Evolutionary conservation across 2,113 vertebrate species (phyloP).

Genomic region (Litocranius walleri): DNA sequence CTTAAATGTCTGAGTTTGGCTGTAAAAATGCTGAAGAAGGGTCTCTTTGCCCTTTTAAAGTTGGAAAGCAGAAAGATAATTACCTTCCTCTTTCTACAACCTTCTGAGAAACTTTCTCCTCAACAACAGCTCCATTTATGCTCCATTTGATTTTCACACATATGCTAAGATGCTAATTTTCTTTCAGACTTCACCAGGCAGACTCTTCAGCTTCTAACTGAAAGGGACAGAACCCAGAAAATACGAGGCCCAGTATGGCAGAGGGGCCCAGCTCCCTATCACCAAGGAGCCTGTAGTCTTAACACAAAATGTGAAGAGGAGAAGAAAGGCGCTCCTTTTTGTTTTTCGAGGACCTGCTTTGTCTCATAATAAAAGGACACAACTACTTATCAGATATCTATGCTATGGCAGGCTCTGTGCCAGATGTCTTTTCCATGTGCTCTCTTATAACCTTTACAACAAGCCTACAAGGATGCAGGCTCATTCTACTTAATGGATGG

Average conservation of each 20-base stretch:
- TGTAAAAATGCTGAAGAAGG: background rate
- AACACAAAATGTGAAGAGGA: background rate
- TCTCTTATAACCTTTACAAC: background rate
- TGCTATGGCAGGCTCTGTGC: accelerated
- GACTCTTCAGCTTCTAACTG: background rate
- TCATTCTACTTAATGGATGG: background rate
- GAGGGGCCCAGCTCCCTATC: background rate
- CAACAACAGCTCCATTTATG: background rate
- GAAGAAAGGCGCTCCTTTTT: background rate
- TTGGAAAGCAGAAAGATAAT: slow-evolving; percentile 4
- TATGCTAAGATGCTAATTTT: slow-evolving; percentile 50
- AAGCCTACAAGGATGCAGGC: background rate
- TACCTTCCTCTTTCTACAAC: background rate
- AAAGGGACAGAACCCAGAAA: background rate
- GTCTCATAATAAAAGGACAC: background rate
- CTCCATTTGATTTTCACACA: slow-evolving; percentile 43
- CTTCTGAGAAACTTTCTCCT: background rate
- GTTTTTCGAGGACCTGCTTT: background rate
- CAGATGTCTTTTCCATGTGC: background rate
- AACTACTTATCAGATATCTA: background rate
- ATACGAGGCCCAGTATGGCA: background rate
- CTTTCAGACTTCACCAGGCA: background rate
- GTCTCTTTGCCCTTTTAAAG: background rate
- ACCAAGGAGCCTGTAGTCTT: background rate
- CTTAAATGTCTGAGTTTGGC: background rate